Evolutionary conservation across 2,113 vertebrate species (phyloP).

Genomic region (Coracopsis vasa): DNA sequence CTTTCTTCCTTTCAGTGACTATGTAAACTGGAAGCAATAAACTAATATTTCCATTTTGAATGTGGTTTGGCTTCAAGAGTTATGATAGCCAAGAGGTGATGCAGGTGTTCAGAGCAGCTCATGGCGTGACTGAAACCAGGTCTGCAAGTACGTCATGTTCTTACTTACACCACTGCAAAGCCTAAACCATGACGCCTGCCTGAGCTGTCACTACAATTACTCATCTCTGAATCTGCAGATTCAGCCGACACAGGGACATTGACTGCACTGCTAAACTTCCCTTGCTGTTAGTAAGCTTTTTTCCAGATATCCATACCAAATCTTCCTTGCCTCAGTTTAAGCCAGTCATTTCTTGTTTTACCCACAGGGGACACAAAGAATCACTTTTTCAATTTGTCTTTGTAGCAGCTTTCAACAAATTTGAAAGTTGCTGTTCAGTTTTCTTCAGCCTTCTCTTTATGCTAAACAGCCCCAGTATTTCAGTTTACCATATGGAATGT

Average conservation of each 20-base stretch:
- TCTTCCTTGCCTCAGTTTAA: background rate
- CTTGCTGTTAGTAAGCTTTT: background rate
- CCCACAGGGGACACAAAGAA: background rate
- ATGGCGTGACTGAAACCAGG: background rate
- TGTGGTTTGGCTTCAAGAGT: background rate
- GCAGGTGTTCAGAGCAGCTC: background rate
- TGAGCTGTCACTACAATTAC: background rate
- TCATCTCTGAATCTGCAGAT: background rate
- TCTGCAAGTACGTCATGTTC: background rate
- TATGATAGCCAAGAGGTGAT: background rate
- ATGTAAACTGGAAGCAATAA: background rate
- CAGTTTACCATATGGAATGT: background rate
- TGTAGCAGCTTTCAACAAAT: background rate
- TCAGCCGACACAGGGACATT: background rate
- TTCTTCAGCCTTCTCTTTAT: background rate
- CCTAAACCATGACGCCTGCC: background rate
- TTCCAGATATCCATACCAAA: background rate
- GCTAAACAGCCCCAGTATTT: background rate
- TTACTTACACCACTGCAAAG: background rate
- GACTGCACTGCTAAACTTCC: background rate
- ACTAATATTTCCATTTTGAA: background rate
- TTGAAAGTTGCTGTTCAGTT: background rate
- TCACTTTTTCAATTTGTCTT: background rate
- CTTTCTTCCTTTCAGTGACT: background rate
- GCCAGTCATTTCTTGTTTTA: background rate